Evolutionary conservation across 1,140 invertebrate genomes (phyloP), one percentile per base, ranked within the genome.

Genomic region (Saxidomus purpurata): DNA sequence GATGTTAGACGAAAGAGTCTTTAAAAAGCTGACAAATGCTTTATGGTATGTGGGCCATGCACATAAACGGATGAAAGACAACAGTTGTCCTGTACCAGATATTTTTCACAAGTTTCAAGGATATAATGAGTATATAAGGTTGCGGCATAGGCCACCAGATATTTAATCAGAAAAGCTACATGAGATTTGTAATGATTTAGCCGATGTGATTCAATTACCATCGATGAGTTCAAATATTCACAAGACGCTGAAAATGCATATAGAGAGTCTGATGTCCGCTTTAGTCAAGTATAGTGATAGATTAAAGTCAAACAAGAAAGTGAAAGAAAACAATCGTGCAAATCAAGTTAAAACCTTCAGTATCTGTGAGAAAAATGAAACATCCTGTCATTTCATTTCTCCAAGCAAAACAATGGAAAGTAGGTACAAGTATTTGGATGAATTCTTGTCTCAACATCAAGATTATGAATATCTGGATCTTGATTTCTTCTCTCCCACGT

Each of bases 21-120:
- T 71, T 9, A 71, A 40, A 71, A 71, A 31, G n/a, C 67, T 71
- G 8, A 40, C 67, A 71, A 22, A 71, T 71, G 67, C 67, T n/a
- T 34, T 71, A 22, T 71, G 67, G 67, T 71, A 71, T 71, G 34
- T 36, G 34, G 67, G 34, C 28, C 31, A 71, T 71, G n/a, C 17
- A 31, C 67, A 71, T 71, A 19, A 34, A 34, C 17, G 31, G 34
- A 15, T 71, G 13, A 71, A 71, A 28, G n/a, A 28, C 17, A 36
- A 31, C 8, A 28, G 67, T 19, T 71, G 67, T 71, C 67, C 13
- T 9, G 38, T 71, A 9, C 67, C 67, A 28, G 17, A 34, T 31
- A 40, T 71, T 34, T 31, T 71, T 71, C 17, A 71, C 17, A 71
- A 71, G 28, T 71, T 71, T 71, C 67, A 36, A 40, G 17, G 28